A percentile compares a stretch with the other conserved stretches of the same genome.
These are phyloP conservation scores for Latheticus oryzae DNA, from an alignment of 2,888 invertebrate species.

Conservation along the genomic window DNA sequence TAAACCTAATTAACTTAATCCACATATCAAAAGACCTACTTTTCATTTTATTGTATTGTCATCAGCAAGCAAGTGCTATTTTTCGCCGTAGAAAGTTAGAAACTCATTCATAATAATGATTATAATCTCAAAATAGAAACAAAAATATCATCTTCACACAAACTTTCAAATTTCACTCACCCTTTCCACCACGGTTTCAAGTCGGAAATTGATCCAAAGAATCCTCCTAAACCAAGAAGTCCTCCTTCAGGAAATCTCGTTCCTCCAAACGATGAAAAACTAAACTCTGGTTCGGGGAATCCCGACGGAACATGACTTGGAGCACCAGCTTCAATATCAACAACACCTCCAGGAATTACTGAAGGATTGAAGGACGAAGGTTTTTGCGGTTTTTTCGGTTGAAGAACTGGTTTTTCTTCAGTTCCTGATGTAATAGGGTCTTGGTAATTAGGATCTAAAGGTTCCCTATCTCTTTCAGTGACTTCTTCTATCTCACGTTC, in stretches of 20 bases:
- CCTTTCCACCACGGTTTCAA: constrained; percentile 67
- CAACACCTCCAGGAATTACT: constrained; percentile 54
- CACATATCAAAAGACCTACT: constrained; percentile 31
- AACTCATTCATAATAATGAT: constrained; percentile 10
- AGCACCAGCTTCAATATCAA: constrained; percentile 56
- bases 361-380: constrained; percentile 45
- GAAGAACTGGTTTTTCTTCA: constrained; percentile 53
- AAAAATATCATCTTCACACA: not conserved
- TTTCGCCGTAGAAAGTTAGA: constrained; percentile 28
- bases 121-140: constrained; percentile 11
- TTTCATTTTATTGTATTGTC: constrained; percentile 22
- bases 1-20: constrained; percentile 22
- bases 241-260: constrained; percentile 37
- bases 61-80: constrained; percentile 22
- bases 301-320: constrained; percentile 13
- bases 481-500: constrained; percentile 34
- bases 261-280: constrained; percentile 46
- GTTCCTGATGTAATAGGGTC: constrained; percentile 52
- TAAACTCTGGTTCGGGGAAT: constrained; percentile 45
- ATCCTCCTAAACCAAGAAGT: constrained; percentile 55
- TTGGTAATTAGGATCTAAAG: constrained; percentile 58
- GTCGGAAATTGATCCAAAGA: constrained; percentile 53
- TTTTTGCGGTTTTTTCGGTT: constrained; percentile 48
- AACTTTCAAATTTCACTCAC: constrained; percentile 56
- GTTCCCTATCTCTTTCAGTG: constrained; percentile 56